Percentiles rank a stretch among this genome's conserved stretches.
Conservation (phyloP, 2,113 vertebrate species). For the Xenotilapia longispinis region DNA sequence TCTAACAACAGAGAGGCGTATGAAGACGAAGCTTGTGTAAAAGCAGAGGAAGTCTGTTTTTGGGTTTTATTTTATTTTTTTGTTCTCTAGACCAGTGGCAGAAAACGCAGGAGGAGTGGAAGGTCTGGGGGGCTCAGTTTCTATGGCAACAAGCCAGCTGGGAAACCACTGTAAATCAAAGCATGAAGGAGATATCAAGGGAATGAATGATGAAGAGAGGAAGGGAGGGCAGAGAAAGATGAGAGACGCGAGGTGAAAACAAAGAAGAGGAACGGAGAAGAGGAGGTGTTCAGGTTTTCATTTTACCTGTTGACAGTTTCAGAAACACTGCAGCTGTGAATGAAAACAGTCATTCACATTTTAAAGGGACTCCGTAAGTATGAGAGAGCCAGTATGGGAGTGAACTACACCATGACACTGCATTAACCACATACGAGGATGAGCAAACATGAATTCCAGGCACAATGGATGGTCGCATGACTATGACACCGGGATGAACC, state of each 20-base stretch:
- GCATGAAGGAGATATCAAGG: constrained; percentile 63
- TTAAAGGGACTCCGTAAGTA: neutral
- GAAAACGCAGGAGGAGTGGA: constrained; percentile 23
- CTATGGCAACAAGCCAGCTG: constrained; percentile 71
- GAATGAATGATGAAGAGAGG: constrained; percentile 47
- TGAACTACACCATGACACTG: neutral
- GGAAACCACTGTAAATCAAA: constrained; percentile 62
- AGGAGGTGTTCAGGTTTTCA: neutral
- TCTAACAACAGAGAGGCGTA: neutral
- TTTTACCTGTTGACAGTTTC: constrained; percentile 70
- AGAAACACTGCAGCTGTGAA: constrained; percentile 59
- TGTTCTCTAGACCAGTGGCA: constrained; percentile 40
- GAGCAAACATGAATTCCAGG: neutral
- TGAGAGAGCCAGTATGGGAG: neutral
- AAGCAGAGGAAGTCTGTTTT: neutral
- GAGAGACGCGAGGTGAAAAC: constrained; percentile 8
- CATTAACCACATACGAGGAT: neutral
- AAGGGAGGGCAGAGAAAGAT: constrained; percentile 1
- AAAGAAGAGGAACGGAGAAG: neutral
- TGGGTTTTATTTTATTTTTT: neutral
- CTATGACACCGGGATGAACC: neutral
- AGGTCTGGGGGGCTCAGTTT: constrained; percentile 60
- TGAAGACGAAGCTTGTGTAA: neutral
- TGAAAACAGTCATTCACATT: neutral
- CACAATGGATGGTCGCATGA: neutral